phyloP scores from a whole-genome alignment of 92 coral and sea anemone species.

The Scolanthus callimorphus region DNA sequence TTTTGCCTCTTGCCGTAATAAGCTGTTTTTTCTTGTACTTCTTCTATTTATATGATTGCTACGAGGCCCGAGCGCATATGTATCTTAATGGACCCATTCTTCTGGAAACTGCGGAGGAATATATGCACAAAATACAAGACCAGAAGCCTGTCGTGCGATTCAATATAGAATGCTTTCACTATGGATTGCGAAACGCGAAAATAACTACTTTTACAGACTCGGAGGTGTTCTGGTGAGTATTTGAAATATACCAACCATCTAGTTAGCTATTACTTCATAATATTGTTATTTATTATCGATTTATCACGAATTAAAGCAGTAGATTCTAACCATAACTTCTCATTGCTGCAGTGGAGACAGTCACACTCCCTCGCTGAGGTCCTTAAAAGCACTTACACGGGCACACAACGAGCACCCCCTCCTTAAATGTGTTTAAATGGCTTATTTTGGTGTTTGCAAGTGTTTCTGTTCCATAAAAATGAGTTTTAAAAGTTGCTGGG shows the following conservation, averaged over 20 bases:
- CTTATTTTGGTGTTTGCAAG: too few species aligned
- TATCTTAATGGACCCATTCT: neutral
- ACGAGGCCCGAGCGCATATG: neutral
- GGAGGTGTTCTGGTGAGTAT: neutral
- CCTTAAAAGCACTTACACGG: too few species aligned
- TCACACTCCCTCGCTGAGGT: too few species aligned
- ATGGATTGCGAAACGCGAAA: neutral
- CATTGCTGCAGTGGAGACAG: too few species aligned
- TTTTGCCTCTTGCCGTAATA: neutral
- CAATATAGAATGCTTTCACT: neutral
- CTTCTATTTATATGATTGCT: neutral
- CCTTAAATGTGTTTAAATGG: too few species aligned
- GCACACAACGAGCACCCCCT: too few species aligned
- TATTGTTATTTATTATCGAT: too few species aligned
- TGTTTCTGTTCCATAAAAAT: too few species aligned
- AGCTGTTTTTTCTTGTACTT: neutral
- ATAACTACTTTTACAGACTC: neutral
- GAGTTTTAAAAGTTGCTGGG: too few species aligned
- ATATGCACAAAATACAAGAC: neutral
- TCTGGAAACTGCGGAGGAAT: neutral
- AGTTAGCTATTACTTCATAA: neutral
- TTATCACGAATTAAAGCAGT: too few species aligned
- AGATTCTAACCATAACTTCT: too few species aligned
- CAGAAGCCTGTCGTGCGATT: neutral
- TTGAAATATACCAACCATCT: neutral